Conservation (phyloP, 2,797 vertebrate genomes). For the Molossus molossus region DNA sequence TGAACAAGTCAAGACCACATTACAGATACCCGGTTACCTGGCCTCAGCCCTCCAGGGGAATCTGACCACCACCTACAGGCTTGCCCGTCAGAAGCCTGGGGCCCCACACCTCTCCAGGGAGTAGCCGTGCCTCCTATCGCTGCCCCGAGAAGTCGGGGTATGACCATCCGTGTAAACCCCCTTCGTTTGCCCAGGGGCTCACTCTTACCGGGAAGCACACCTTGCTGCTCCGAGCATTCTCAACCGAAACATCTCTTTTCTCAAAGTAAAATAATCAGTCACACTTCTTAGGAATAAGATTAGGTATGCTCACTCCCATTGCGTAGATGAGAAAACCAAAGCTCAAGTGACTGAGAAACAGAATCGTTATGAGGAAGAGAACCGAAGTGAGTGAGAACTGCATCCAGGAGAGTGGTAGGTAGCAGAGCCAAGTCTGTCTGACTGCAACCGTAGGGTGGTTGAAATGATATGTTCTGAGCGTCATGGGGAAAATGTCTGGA, state of each 20-base stretch:
- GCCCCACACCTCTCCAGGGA: neutral
- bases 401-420: neutral
- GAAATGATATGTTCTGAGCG: neutral
- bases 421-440: neutral
- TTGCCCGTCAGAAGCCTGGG: neutral
- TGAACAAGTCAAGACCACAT: neutral
- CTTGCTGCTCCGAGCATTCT: neutral
- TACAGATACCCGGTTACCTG: neutral
- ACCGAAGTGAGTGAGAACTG: neutral
- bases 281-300: neutral
- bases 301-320: neutral
- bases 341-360: neutral
- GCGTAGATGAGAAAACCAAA: neutral
- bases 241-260: neutral
- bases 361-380: neutral
- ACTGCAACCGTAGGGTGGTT: neutral
- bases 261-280: neutral
- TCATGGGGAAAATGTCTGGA: neutral
- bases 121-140: neutral
- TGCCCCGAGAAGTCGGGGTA: neutral
- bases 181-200: neutral
- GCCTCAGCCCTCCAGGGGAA: neutral
- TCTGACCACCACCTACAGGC: no score
- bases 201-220: neutral
- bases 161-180: neutral